phyloP scores from a whole-genome alignment of 1,140 invertebrate species.

The Magallana ariakensis region DNA sequence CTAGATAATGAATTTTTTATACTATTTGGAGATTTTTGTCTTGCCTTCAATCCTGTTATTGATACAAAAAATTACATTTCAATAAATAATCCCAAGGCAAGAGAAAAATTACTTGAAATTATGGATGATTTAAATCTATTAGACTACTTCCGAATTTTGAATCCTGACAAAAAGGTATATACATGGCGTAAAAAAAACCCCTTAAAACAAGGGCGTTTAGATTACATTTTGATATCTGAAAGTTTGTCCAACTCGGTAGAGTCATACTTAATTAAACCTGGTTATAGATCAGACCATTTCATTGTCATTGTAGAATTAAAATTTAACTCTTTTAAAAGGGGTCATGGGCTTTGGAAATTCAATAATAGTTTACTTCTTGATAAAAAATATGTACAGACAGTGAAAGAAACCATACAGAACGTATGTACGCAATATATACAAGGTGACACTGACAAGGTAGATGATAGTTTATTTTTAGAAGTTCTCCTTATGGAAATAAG shows the following conservation, averaged over 20 bases:
- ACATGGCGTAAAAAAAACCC: slow-evolving; percentile 48
- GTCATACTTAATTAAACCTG: neutral
- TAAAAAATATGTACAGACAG: too few relatives aligned
- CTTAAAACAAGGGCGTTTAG: slow-evolving; percentile 36
- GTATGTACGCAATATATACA: too few relatives aligned
- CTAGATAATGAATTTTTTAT: slow-evolving; percentile 42
- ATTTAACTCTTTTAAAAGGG: too few relatives aligned
- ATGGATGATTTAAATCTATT: slow-evolving; percentile 39
- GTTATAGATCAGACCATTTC: slow-evolving; percentile 40
- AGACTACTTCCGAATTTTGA: slow-evolving; percentile 14
- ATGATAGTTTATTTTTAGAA: too few relatives aligned
- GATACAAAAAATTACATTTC: slow-evolving; percentile 40
- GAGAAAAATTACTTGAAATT: slow-evolving; percentile 47
- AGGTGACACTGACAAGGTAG: too few relatives aligned
- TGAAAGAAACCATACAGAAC: too few relatives aligned
- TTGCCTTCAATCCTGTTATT: slow-evolving; percentile 37
- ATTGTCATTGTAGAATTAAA: neutral
- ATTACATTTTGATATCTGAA: slow-evolving; percentile 39
- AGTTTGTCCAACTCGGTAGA: slow-evolving; percentile 2
- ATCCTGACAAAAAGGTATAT: slow-evolving; percentile 39
- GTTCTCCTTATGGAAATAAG: too few relatives aligned
- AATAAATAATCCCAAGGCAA: slow-evolving; percentile 51
- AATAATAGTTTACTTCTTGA: too few relatives aligned
- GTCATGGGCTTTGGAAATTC: too few relatives aligned
- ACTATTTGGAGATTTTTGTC: slow-evolving; percentile 53